A percentile compares a stretch with the other conserved stretches of the same genome.
Evolutionary conservation across 2,113 vertebrate genomes (phyloP).

Genomic region (Colinus virginianus): DNA sequence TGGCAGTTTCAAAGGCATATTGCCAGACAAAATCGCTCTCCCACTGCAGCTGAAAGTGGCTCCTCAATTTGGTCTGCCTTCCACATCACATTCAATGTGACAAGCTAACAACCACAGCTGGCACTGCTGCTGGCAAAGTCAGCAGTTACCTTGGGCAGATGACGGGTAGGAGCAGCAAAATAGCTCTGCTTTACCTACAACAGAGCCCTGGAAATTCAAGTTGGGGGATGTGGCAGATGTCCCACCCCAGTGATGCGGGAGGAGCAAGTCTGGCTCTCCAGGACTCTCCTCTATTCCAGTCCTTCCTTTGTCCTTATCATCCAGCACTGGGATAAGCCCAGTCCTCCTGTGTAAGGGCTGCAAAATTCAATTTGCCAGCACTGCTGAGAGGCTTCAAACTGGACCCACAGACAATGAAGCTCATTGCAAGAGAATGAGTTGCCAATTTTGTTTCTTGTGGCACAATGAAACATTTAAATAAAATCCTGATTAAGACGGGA

Average conservation of each 20-base stretch:
- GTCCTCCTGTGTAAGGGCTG: background rate
- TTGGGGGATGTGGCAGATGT: constrained; percentile 52
- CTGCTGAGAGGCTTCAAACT: constrained; percentile 35
- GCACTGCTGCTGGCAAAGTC: constrained; percentile 13
- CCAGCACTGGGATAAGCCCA: background rate
- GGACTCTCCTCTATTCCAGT: constrained; percentile 31
- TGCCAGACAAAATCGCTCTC: background rate
- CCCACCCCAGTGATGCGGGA: background rate
- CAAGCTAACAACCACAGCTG: constrained; percentile 61
- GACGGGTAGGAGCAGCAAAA: background rate
- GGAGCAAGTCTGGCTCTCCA: constrained; percentile 29
- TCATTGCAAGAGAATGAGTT: constrained; percentile 46
- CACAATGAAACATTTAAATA: constrained; percentile 70
- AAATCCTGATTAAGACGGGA: constrained; percentile 68
- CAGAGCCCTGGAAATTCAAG: constrained; percentile 36
- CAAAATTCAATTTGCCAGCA: background rate
- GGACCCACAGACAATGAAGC: background rate
- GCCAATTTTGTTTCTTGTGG: constrained; percentile 49
- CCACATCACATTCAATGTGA: background rate
- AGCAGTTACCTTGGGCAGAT: constrained; percentile 34
- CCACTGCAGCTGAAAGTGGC: background rate
- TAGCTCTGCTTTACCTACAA: constrained; percentile 12
- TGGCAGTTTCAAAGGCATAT: background rate
- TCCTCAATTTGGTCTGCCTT: background rate
- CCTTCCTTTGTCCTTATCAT: constrained; percentile 40